Evolutionary conservation across 2,888 invertebrate genomes (phyloP).

Genomic region (Synergus laeviventris): DNA sequence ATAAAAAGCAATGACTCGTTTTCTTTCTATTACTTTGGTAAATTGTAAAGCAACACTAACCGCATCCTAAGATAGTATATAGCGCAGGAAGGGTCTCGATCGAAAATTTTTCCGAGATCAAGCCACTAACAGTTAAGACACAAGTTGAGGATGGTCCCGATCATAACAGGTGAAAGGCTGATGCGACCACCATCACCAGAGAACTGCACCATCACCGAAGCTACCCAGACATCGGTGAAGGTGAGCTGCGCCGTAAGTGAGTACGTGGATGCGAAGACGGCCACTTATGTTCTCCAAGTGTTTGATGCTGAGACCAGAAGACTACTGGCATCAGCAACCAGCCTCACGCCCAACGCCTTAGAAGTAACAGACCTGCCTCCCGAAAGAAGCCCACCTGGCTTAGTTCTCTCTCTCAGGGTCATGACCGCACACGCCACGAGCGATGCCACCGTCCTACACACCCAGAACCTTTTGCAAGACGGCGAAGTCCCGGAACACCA

Average conservation of each 20-base stretch:
- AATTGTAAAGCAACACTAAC: no score
- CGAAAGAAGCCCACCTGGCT: slow-evolving; percentile 71
- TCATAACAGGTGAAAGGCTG: slow-evolving; percentile 68
- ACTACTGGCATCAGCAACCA: slow-evolving; percentile 77
- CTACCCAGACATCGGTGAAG: slow-evolving; percentile 75
- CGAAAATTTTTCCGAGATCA: slow-evolving; percentile 34
- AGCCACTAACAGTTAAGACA: slow-evolving; percentile 14
- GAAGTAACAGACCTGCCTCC: slow-evolving; percentile 76
- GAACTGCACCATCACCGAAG: slow-evolving; percentile 77
- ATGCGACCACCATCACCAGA: slow-evolving; percentile 76
- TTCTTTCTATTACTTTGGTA: no score
- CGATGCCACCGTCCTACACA: slow-evolving; percentile 78
- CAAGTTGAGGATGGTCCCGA: slow-evolving; percentile 45
- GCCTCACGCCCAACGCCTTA: slow-evolving; percentile 76
- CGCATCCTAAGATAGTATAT: no score
- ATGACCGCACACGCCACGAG: slow-evolving; percentile 77
- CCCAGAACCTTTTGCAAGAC: slow-evolving; percentile 68
- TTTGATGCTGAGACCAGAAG: slow-evolving; percentile 77
- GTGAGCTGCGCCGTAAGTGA: slow-evolving; percentile 77
- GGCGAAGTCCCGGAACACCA: slow-evolving; percentile 72
- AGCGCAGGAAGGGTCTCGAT: slow-evolving; percentile 60
- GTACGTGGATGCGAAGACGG: slow-evolving; percentile 69
- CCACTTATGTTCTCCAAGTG: slow-evolving; percentile 78
- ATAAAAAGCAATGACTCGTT: no score
- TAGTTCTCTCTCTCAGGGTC: slow-evolving; percentile 77